These are phyloP conservation scores for Microcebus tavaratra DNA, from an alignment of 2,113 vertebrate genomes.

Conservation along the genomic window DNA sequence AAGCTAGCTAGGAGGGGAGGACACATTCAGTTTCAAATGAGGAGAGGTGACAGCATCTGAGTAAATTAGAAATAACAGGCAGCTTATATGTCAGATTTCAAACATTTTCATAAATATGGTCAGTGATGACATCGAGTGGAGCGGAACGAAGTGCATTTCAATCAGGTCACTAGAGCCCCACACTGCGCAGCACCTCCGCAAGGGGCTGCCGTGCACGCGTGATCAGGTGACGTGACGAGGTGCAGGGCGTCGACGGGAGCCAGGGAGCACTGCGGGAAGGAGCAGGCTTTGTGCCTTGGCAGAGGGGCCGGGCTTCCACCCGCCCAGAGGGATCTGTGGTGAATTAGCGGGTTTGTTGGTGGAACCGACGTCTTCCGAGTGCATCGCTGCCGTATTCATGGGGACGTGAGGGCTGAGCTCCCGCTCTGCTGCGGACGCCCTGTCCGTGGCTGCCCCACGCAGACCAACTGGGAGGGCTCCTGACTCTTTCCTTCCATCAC, in stretches of 20 bases:
- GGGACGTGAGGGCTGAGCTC: neutral
- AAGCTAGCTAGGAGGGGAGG: neutral
- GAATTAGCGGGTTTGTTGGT: no score
- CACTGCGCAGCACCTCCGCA: no score
- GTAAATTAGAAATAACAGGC: neutral
- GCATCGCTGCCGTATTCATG: fast-evolving
- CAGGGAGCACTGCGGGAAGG: neutral
- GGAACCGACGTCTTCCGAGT: neutral
- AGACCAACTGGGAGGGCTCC: no score
- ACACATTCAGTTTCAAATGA: neutral
- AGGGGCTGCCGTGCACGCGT: neutral
- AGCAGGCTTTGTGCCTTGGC: neutral
- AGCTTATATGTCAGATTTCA: neutral
- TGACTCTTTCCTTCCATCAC: neutral
- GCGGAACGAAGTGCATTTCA: neutral
- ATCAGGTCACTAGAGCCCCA: no score
- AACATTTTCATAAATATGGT: neutral
- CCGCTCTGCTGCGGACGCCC: neutral
- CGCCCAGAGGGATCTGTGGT: neutral
- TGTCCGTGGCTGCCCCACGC: neutral
- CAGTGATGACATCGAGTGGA: neutral
- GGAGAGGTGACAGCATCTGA: neutral
- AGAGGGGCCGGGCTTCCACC: neutral
- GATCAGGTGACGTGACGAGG: neutral
- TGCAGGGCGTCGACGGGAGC: neutral